phyloP scores from a whole-genome alignment of 2,797 vertebrate genomes.

The Tachyglossus aculeatus region DNA sequence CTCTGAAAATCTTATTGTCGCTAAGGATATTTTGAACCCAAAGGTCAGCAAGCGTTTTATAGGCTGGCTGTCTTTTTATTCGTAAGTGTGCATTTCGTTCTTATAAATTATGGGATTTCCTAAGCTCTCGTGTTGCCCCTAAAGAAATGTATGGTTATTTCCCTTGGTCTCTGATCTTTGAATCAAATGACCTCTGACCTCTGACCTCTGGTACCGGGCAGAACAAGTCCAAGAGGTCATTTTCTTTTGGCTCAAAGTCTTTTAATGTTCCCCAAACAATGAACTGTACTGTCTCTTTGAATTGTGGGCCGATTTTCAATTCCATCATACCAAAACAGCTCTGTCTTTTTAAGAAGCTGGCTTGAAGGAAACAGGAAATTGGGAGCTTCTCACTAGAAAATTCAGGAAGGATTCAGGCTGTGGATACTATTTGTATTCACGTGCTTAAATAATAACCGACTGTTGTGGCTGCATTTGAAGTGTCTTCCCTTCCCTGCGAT shows the following conservation, averaged over 20 bases:
- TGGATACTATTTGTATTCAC: constrained; percentile 12
- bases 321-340: constrained; percentile 13
- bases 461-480: constrained; percentile 3
- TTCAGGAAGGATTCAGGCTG: background rate
- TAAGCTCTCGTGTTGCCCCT: background rate
- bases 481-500: constrained; percentile 14
- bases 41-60: background rate
- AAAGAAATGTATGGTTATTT: background rate
- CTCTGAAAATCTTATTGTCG: too few species aligned
- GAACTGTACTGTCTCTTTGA: background rate
- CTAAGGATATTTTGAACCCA: too few species aligned
- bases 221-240: background rate
- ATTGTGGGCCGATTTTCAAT: constrained; percentile 4
- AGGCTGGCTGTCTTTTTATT: background rate
- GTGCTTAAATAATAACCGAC: constrained; percentile 19
- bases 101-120: background rate
- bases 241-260: background rate
- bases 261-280: constrained; percentile 3
- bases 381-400: background rate
- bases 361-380: constrained; percentile 36
- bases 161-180: constrained; percentile 3
- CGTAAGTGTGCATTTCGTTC: background rate
- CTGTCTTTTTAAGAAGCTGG: constrained; percentile 20
- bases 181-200: constrained; percentile 10
- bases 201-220: constrained; percentile 11